Base-by-base conservation (phyloP, 2,888 invertebrate species). In the Agrotis ipsilon region DNA sequence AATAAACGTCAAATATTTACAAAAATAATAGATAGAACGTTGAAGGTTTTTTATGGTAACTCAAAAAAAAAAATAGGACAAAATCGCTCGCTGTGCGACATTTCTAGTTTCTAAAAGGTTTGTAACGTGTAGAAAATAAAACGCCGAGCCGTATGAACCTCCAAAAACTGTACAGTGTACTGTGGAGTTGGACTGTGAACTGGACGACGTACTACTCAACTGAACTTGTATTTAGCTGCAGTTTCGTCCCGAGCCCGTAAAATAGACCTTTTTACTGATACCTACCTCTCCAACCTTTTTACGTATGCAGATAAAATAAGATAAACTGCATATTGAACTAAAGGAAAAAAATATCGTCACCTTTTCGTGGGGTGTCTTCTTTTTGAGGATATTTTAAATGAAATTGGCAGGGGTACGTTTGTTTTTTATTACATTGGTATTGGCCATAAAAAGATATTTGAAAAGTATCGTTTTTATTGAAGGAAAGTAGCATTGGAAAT, bases 101-200 rank as follows among this genome's bases (percentile, higher is more conserved):
- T 78, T 75, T 27, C 39, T 59, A 68, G 68, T 68, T 68, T 75
- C 68, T 79, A 76, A 83, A 83, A 83, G 74, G 60, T 69, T 83
- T 69, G 67, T 59, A 72, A 73, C 61, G 54, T 21, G 62, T 67
- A 54, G 24, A 70, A 78, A 81, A 83, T 69, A 76, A 74, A 83
- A 79, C 11, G 73, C 67, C 72, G 66, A 52, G 65, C 54, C 55
- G 32, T 61, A 78, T 75, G 71, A 59, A 81, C 60, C 67, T 58
- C 27, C 49, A 32, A 46, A 71, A 71, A 58, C 46, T 62, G 55
- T 59, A 57, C 43, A 51, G 49, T 49, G 39, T 54, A 54, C 46
- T 46, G 54, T 68, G 43, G 21, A 65, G 39, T 68, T 68, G 43
- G 21, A 65, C 46, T 68, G 49, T 66, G 43, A 6, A 77, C 43